Conservation (phyloP, 2,113 vertebrate species). For the Mesitornis unicolor region DNA sequence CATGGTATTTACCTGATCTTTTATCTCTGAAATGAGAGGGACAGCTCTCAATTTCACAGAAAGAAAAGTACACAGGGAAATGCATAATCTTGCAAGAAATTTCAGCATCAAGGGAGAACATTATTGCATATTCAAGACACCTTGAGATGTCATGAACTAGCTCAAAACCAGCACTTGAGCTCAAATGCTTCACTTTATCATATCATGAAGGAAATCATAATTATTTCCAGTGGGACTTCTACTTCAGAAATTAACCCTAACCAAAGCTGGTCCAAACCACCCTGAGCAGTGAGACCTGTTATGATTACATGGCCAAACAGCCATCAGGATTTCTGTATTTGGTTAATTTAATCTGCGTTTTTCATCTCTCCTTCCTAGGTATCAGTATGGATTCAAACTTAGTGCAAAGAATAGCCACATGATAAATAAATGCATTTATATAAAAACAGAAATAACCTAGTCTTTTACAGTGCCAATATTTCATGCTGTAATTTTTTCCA, state of each 20-base stretch:
- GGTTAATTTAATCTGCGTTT: background rate
- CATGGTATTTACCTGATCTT: background rate
- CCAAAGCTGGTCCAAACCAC: background rate
- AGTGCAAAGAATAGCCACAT: background rate
- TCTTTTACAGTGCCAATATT: background rate
- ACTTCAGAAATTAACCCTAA: background rate
- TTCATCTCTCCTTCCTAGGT: background rate
- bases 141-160: accelerated
- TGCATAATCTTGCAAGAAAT: background rate
- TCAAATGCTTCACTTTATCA: background rate
- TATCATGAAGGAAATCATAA: background rate
- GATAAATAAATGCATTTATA: background rate
- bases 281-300: background rate
- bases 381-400: background rate
- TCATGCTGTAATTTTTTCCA: background rate
- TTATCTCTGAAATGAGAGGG: background rate
- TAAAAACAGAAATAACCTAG: background rate
- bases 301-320: accelerated
- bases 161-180: background rate
- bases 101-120: background rate
- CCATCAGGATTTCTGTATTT: accelerated
- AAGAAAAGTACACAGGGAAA: background rate
- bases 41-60: background rate
- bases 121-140: background rate
- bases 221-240: background rate